Conservation (phyloP, 2,888 invertebrate genomes). For the Apamea anceps region DNA sequence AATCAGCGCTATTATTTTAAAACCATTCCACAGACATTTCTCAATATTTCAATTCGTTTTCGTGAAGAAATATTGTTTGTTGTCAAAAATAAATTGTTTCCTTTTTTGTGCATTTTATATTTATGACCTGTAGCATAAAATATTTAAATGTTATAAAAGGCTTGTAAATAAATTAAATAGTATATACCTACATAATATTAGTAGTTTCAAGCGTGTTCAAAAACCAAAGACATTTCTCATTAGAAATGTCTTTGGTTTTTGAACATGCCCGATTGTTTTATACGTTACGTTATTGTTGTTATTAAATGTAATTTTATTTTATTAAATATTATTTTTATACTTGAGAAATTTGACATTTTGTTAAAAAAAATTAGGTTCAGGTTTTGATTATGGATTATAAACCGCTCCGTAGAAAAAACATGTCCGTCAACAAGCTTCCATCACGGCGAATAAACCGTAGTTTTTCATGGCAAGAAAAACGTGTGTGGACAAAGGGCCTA, state of each 20-base stretch:
- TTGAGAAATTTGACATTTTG: neutral
- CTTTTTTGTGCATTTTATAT: conserved; percentile 10
- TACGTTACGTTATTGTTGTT: conserved; percentile 15
- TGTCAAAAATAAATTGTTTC: neutral
- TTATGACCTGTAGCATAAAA: conserved; percentile 38
- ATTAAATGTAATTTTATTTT: conserved; percentile 12
- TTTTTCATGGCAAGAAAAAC: no score
- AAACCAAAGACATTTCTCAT: conserved; percentile 52
- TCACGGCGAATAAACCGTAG: no score
- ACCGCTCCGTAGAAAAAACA: no score
- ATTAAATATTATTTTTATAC: conserved; percentile 13
- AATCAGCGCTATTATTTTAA: neutral
- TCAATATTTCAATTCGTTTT: neutral
- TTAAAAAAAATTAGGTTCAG: neutral
- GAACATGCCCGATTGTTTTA: neutral
- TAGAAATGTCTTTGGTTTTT: no score
- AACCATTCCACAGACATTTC: neutral
- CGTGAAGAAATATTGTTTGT: neutral
- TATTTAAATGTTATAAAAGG: conserved; percentile 1
- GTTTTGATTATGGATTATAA: neutral
- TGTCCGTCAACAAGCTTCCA: no score
- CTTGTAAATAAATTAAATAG: conserved; percentile 11
- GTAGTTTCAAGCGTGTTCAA: conserved; percentile 22
- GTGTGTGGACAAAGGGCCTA: no score
- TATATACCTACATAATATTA: neutral